Conservation (phyloP, 2,888 invertebrate species). For the Orgyia antiqua region DNA sequence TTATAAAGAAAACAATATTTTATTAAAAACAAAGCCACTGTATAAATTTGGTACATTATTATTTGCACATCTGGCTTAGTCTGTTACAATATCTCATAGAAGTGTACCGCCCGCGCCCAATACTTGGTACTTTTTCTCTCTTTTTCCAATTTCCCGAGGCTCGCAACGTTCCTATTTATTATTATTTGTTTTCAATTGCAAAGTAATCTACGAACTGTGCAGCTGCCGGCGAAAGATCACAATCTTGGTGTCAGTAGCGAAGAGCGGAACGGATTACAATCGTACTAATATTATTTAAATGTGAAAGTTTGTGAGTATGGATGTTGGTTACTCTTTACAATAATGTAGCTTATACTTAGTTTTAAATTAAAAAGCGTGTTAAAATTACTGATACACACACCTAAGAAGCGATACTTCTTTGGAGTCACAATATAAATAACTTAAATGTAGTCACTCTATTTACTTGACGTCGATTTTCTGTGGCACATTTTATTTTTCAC, state of each 20-base stretch:
- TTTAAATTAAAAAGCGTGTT: too few relatives aligned
- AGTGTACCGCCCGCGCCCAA: slow-evolving; percentile 28
- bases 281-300: too few relatives aligned
- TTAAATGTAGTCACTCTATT: too few relatives aligned
- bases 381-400: too few relatives aligned
- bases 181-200: slow-evolving; percentile 76
- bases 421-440: too few relatives aligned
- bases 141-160: slow-evolving; percentile 63
- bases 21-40: slow-evolving; percentile 24
- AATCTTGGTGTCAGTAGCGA: slow-evolving; percentile 16
- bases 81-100: slow-evolving; percentile 48
- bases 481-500: too few relatives aligned
- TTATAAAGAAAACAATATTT: slow-evolving; percentile 13
- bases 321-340: too few relatives aligned
- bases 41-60: slow-evolving; percentile 50
- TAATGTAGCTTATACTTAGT: too few relatives aligned
- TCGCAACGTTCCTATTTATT: slow-evolving; percentile 63
- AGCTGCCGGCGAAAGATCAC: slow-evolving; percentile 55
- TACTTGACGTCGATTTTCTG: too few relatives aligned
- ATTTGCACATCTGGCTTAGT: slow-evolving; percentile 55
- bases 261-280: slow-evolving; percentile 1
- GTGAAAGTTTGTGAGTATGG: too few relatives aligned
- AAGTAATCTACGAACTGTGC: slow-evolving; percentile 69
- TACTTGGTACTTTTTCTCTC: slow-evolving; percentile 44
- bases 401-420: too few relatives aligned